A percentile compares a stretch with the other conserved stretches of the same genome.
These are phyloP conservation scores for Masnerella sp. DNA, from an alignment of 2,888 invertebrate species.

Conservation along the genomic window DNA sequence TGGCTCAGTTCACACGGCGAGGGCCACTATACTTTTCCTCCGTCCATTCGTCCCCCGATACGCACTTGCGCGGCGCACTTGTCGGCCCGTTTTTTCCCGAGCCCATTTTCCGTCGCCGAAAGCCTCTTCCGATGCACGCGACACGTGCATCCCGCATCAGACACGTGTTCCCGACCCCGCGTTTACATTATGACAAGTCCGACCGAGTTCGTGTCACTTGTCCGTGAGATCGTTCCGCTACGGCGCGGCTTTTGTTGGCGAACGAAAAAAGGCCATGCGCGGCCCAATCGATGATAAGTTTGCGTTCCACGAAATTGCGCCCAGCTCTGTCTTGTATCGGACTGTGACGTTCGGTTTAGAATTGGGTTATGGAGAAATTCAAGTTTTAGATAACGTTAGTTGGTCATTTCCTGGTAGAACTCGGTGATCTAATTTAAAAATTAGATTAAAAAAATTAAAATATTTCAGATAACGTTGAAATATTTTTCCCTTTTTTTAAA, in stretches of 20 bases:
- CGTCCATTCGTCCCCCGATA: slow-evolving; percentile 57
- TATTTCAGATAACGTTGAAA: too few species aligned
- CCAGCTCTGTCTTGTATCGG: slow-evolving; percentile 6
- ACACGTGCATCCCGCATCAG: slow-evolving; percentile 62
- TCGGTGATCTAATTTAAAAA: too few species aligned
- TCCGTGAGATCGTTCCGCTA: slow-evolving; percentile 56
- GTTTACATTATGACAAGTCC: slow-evolving; percentile 46
- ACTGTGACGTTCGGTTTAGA: slow-evolving; percentile 31
- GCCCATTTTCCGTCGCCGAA: slow-evolving; percentile 55
- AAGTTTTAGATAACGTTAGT: slow-evolving; percentile 36
- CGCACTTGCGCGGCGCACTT: slow-evolving; percentile 59
- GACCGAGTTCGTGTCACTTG: slow-evolving; percentile 38
- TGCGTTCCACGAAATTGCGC: slow-evolving; percentile 11
- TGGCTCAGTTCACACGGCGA: slow-evolving; percentile 60
- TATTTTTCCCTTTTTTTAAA: too few species aligned
- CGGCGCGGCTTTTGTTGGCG: slow-evolving; percentile 26
- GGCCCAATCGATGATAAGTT: slow-evolving; percentile 18
- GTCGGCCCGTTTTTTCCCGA: slow-evolving; percentile 43
- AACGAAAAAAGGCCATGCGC: slow-evolving; percentile 10
- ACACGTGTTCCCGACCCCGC: slow-evolving; percentile 58
- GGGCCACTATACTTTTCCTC: slow-evolving; percentile 46
- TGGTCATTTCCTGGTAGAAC: too few species aligned
- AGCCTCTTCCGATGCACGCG: slow-evolving; percentile 55
- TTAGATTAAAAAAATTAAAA: too few species aligned
- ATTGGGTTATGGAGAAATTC: slow-evolving; percentile 38